A percentile compares a stretch with the other conserved stretches of the same genome.
These are phyloP conservation scores for Pelochelys cantorii DNA, from an alignment of 2,797 vertebrate genomes.

Conservation along the genomic window DNA sequence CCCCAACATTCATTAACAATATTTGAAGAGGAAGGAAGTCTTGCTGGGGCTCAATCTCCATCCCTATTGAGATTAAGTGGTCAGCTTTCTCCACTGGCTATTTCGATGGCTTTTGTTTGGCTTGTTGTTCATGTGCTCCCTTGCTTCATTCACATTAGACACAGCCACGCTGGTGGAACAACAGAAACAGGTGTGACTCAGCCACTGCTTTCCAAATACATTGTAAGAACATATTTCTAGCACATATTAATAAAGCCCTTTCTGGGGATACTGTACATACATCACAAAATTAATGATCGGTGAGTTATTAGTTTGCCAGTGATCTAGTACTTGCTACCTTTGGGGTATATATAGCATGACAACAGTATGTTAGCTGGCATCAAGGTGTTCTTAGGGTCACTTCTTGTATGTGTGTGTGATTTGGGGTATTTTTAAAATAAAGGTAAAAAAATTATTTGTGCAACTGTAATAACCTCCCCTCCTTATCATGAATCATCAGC, in stretches of 20 bases:
- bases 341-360: background rate
- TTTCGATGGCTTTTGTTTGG: background rate
- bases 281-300: background rate
- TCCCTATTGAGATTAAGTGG: background rate
- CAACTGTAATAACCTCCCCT: fast-evolving
- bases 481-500: background rate
- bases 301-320: background rate
- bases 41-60: background rate
- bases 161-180: background rate
- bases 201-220: background rate
- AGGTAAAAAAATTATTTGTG: background rate
- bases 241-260: background rate
- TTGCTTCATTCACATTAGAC: too few species aligned
- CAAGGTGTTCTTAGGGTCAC: background rate
- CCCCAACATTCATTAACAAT: background rate
- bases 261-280: background rate
- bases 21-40: background rate
- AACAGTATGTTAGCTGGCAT: background rate
- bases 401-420: background rate
- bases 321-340: background rate
- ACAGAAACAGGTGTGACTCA: background rate
- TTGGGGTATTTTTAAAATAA: background rate
- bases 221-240: background rate
- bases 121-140: background rate
- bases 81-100: background rate